These are phyloP conservation scores for Nylanderia fulva DNA, from an alignment of 1,140 invertebrate species.

Conservation along the genomic window DNA sequence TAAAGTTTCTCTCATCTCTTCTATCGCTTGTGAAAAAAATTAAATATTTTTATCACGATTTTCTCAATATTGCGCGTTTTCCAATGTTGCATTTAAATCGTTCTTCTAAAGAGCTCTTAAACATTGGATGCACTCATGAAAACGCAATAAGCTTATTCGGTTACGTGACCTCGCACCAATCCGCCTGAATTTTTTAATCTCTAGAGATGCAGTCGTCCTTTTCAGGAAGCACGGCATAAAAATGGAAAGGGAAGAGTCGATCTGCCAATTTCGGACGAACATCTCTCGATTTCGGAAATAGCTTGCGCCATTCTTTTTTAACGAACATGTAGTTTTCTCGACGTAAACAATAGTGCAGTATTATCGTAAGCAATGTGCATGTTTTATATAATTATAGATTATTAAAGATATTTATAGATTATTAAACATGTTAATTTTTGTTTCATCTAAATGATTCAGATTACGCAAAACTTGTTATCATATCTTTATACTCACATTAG, in stretches of 20 bases:
- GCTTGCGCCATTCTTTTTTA: neutral
- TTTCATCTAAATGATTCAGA: neutral
- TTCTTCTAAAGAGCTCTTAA: neutral
- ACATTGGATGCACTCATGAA: constrained; percentile 33
- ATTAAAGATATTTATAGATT: neutral
- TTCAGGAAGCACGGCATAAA: constrained; percentile 11
- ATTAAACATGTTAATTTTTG: neutral
- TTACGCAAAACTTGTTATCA: neutral
- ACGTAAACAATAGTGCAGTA: constrained; percentile 10
- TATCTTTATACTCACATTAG: neutral
- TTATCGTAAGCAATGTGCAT: neutral
- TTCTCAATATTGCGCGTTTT: neutral
- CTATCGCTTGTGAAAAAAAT: neutral
- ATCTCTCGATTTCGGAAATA: constrained; percentile 16
- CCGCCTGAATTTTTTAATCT: constrained; percentile 14
- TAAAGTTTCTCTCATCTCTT: no score
- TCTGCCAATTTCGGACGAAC: constrained; percentile 9
- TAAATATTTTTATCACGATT: constrained; percentile 12
- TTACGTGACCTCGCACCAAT: neutral
- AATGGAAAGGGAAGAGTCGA: constrained; percentile 3
- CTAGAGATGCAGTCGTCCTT: neutral
- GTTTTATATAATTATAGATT: neutral
- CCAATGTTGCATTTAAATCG: neutral
- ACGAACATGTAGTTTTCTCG: neutral
- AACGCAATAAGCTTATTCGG: constrained; percentile 27